Evolutionary conservation across 2,113 vertebrate genomes (phyloP).

Genomic region (Synodontis membranacea): DNA sequence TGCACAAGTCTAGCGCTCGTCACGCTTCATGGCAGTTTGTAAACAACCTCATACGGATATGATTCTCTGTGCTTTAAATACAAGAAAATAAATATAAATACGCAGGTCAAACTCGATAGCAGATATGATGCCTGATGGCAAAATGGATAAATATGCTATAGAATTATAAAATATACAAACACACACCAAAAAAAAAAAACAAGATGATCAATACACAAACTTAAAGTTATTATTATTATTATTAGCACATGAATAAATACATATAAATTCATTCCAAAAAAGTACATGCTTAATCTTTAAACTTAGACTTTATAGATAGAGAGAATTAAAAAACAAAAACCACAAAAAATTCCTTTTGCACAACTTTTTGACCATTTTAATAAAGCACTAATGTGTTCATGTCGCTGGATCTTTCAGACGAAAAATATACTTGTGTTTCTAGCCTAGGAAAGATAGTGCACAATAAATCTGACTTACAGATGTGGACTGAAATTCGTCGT

Average conservation of each 20-base stretch:
- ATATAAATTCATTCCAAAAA: neutral
- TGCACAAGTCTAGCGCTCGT: neutral
- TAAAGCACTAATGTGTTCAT: conserved; percentile 45
- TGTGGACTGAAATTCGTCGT: neutral
- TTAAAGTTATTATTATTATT: neutral
- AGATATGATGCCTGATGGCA: neutral
- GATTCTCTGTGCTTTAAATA: conserved; percentile 25
- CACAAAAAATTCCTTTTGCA: conserved; percentile 38
- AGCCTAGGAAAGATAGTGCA: conserved; percentile 72
- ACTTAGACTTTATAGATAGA: neutral
- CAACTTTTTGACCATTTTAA: conserved; percentile 1
- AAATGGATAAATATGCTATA: neutral
- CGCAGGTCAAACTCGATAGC: neutral
- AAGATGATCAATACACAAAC: neutral
- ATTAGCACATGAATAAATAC: neutral
- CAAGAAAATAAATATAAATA: conserved; percentile 20
- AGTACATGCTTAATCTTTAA: too few relatives aligned
- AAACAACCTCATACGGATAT: neutral
- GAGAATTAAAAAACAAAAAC: neutral
- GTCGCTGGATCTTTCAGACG: conserved; percentile 3
- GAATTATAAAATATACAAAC: neutral
- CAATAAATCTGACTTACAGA: conserved; percentile 53
- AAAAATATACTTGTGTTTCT: conserved; percentile 67
- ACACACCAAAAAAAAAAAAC: neutral
- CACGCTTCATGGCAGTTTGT: neutral